phyloP scores from a whole-genome alignment of 2,113 vertebrate genomes.

The Heteronetta atricapilla region DNA sequence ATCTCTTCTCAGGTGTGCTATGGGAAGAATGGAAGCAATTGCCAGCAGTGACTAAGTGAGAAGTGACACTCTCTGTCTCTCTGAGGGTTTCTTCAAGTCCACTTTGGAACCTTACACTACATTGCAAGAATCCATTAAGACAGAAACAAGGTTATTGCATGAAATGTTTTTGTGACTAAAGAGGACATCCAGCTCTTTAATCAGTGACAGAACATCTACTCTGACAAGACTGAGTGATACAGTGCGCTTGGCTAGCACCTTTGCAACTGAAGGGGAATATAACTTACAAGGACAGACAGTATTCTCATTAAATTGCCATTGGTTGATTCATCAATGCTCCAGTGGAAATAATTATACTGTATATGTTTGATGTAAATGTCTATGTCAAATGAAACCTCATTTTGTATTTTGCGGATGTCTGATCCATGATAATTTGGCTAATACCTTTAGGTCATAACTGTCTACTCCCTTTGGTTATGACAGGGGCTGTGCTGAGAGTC shows the following conservation, averaged over 20 bases:
- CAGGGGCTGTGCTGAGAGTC: neutral
- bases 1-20: slow-evolving; percentile 60
- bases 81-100: slow-evolving; percentile 75
- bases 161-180: slow-evolving; percentile 78
- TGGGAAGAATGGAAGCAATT: slow-evolving; percentile 59
- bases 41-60: slow-evolving; percentile 74
- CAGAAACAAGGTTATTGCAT: slow-evolving; percentile 77
- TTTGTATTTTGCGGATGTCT: slow-evolving; percentile 55
- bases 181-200: slow-evolving; percentile 76
- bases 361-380: slow-evolving; percentile 75
- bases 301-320: slow-evolving; percentile 72
- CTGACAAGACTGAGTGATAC: slow-evolving; percentile 77
- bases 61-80: slow-evolving; percentile 75
- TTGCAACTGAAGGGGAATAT: slow-evolving; percentile 63
- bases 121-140: slow-evolving; percentile 79
- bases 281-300: slow-evolving; percentile 70
- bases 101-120: slow-evolving; percentile 76
- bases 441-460: slow-evolving; percentile 52
- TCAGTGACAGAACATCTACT: slow-evolving; percentile 78
- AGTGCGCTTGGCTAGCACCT: slow-evolving; percentile 56
- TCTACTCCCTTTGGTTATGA: slow-evolving; percentile 31
- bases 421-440: slow-evolving; percentile 62
- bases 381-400: slow-evolving; percentile 66
- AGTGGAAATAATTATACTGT: slow-evolving; percentile 72
- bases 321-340: slow-evolving; percentile 63